phyloP scores from a whole-genome alignment of 2,888 invertebrate species.

The Quadriops clusia region DNA sequence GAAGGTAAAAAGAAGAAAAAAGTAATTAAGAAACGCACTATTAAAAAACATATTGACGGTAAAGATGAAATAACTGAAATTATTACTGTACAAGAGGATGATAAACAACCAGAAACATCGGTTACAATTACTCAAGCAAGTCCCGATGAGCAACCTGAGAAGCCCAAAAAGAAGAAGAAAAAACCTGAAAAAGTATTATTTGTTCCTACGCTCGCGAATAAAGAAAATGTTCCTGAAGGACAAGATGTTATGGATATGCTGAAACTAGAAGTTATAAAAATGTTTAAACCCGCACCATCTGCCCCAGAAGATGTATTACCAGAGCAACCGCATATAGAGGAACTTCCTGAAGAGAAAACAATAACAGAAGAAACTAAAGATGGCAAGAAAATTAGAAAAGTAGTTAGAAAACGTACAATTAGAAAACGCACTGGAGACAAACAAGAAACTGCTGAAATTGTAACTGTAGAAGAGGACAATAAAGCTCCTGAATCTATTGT shows the following conservation, averaged over 20 bases:
- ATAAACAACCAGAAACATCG: conserved; percentile 23
- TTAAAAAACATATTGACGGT: conserved; percentile 29
- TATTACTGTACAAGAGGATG: conserved; percentile 25
- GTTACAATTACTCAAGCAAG: conserved; percentile 22
- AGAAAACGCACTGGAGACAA: conserved; percentile 23
- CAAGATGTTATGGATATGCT: conserved; percentile 26
- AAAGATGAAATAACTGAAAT: conserved; percentile 31
- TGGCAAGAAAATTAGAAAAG: conserved; percentile 23
- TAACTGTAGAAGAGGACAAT: conserved; percentile 18
- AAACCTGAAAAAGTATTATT: conserved; percentile 24
- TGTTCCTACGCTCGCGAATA: conserved; percentile 27
- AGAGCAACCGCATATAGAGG: conserved; percentile 1
- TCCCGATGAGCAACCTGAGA: conserved; percentile 4
- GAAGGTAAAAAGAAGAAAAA: conserved; percentile 24
- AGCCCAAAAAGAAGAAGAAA: conserved; percentile 10
- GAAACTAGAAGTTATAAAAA: conserved; percentile 25
- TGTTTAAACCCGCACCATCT: too few species aligned
- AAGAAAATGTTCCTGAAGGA: conserved; percentile 25
- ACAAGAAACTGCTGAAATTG: conserved; percentile 19
- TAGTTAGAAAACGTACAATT: conserved; percentile 22
- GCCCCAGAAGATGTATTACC: too few species aligned
- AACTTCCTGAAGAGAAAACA: conserved; percentile 11
- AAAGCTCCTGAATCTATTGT: conserved; percentile 1
- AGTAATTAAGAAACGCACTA: conserved; percentile 26
- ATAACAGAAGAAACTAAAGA: conserved; percentile 20